Conservation (phyloP, 2,113 vertebrate species). For the Amphiprion ocellaris region DNA sequence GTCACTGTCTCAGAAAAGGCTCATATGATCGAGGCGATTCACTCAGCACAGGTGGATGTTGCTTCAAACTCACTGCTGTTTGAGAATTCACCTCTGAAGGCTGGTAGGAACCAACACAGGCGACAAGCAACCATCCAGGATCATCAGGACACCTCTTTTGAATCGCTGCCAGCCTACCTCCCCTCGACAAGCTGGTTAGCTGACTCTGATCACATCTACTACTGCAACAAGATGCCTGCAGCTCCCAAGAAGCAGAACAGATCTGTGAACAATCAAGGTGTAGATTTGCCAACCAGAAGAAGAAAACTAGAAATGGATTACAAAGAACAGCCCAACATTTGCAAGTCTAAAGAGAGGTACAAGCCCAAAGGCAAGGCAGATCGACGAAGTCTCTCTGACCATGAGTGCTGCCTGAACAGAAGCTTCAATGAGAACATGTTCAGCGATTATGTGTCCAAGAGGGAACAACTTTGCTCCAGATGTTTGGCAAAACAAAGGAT, state of each 20-base stretch:
- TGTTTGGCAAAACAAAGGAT: constrained; percentile 61
- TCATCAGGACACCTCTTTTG: constrained; percentile 71
- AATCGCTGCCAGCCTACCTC: constrained; percentile 77
- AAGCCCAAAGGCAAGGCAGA: constrained; percentile 63
- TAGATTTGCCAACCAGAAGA: constrained; percentile 36
- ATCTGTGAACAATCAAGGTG: background rate
- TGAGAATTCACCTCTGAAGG: background rate
- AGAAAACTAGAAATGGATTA: constrained; percentile 40
- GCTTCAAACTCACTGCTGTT: background rate
- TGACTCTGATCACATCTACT: constrained; percentile 73
- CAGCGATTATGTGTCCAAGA: constrained; percentile 29
- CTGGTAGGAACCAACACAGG: constrained; percentile 12
- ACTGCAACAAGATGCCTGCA: constrained; percentile 54
- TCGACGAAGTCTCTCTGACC: constrained; percentile 61
- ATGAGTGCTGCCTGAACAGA: constrained; percentile 57
- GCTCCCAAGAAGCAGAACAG: constrained; percentile 57
- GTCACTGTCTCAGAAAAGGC: background rate
- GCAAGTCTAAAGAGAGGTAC: constrained; percentile 54
- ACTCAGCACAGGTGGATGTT: background rate
- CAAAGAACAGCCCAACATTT: constrained; percentile 22
- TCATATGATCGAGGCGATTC: background rate
- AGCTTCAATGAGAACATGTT: constrained; percentile 32
- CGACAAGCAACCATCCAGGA: constrained; percentile 30
- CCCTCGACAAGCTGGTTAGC: constrained; percentile 78
- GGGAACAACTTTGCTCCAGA: constrained; percentile 71